phyloP scores from a whole-genome alignment of 2,113 vertebrate genomes.

The Eurystomus gularis region DNA sequence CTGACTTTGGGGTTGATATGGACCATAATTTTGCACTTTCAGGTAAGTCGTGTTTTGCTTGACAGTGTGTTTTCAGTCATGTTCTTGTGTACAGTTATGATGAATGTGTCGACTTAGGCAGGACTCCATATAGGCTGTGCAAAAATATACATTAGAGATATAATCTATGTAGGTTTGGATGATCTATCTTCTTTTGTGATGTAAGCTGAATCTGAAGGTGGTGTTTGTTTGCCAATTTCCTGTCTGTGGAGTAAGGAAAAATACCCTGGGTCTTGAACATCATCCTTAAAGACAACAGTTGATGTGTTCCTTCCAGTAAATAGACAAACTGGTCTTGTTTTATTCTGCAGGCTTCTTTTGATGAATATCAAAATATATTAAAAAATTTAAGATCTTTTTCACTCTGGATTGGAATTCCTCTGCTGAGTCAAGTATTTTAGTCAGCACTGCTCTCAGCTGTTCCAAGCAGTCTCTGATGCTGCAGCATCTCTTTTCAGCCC shows the following conservation, averaged over 20 bases:
- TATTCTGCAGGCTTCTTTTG: not conserved
- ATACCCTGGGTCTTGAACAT: not conserved
- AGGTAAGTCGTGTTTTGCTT: slow-evolving; percentile 79
- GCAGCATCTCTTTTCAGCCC: not conserved
- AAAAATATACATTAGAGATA: not conserved
- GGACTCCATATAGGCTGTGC: not conserved
- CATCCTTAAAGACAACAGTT: not conserved
- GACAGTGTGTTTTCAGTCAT: not conserved
- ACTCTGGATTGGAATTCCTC: not conserved
- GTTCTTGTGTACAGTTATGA: not conserved
- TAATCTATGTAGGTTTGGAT: not conserved
- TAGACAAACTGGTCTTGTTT: not conserved
- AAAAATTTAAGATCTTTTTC: not conserved
- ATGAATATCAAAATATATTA: not conserved
- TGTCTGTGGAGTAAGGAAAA: not conserved
- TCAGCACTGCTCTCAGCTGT: not conserved
- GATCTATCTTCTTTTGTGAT: not conserved
- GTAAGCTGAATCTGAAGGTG: not conserved
- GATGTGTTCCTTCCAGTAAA: not conserved
- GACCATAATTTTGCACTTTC: slow-evolving; percentile 99
- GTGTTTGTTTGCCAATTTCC: not conserved
- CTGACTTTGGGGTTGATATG: slow-evolving; percentile 98
- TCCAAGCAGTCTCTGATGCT: not conserved
- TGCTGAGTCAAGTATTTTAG: not conserved
- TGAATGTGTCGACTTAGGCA: not conserved